Evolutionary conservation across 2,888 invertebrate species (phyloP).

Genomic region (Chalcosyrphus nemorum): DNA sequence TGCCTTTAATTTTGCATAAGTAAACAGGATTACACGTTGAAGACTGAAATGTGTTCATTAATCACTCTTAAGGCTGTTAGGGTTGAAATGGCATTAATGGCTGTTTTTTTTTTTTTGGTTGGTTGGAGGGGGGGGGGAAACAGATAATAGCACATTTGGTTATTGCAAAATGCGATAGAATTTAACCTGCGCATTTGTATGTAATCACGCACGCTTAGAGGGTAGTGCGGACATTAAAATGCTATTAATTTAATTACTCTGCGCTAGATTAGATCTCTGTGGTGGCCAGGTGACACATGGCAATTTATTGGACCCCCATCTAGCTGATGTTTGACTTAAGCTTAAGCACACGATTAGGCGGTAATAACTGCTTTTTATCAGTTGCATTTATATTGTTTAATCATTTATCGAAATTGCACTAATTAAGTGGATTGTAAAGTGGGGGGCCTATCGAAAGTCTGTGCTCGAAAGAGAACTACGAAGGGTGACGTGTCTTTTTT

Average conservation of each 20-base stretch:
- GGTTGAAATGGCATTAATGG: neutral
- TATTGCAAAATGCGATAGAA: neutral
- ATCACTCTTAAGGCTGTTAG: neutral
- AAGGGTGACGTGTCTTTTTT: too few species aligned
- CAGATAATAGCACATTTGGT: neutral
- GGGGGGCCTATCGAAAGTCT: too few species aligned
- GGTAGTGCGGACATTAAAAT: neutral
- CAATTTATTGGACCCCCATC: neutral
- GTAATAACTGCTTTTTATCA: conserved; percentile 15
- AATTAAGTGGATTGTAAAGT: too few species aligned
- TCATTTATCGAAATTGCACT: neutral
- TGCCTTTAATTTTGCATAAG: conserved; percentile 11
- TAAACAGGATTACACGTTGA: conserved; percentile 9
- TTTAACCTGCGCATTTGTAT: too few species aligned
- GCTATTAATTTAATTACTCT: conserved; percentile 1
- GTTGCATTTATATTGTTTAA: neutral
- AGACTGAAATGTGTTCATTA: neutral
- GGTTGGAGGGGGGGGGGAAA: too few species aligned
- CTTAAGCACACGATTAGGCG: neutral
- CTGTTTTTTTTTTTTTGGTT: neutral
- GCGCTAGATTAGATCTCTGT: neutral
- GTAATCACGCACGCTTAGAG: neutral
- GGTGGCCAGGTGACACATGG: neutral
- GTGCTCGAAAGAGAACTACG: too few species aligned
- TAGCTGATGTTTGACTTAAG: neutral